Conservation (phyloP, 2,888 invertebrate genomes). For the Corythucha ciliata region DNA sequence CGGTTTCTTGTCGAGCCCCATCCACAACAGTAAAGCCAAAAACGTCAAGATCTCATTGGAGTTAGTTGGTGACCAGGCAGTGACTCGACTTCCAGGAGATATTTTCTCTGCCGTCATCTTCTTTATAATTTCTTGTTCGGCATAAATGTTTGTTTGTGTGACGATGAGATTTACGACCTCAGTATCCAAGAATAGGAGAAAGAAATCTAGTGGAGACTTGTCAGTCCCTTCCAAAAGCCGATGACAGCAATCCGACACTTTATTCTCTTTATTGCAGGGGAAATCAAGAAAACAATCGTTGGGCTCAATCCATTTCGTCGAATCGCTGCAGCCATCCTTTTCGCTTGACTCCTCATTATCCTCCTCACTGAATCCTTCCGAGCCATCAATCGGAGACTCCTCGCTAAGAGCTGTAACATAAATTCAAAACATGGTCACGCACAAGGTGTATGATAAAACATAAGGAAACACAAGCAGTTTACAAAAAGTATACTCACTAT, state of each 20-base stretch:
- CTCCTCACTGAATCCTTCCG: no score
- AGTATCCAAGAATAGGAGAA: conserved; percentile 1
- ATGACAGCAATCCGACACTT: not conserved
- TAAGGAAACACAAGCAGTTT: no score
- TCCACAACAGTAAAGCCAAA: conserved; percentile 3
- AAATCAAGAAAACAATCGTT: not conserved
- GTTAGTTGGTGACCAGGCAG: not conserved
- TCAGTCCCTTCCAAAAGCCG: not conserved
- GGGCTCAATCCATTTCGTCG: not conserved
- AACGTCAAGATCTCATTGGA: not conserved
- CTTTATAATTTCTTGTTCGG: conserved; percentile 2
- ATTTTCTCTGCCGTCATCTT: not conserved
- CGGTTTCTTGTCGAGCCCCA: conserved; percentile 4
- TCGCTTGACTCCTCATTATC: no score
- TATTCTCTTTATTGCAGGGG: not conserved
- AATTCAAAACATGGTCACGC: no score
- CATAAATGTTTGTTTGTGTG: not conserved
- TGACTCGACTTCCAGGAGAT: not conserved
- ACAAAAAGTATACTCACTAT: no score
- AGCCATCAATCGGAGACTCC: no score
- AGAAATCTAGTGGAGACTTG: conserved; percentile 6
- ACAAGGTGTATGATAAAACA: no score
- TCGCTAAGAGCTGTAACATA: no score
- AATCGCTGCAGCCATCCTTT: no score
- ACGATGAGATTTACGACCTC: not conserved